Evolutionary conservation across 2,888 invertebrate genomes (phyloP), one percentile per base, ranked within the genome.

Genomic region (Archips xylosteana): DNA sequence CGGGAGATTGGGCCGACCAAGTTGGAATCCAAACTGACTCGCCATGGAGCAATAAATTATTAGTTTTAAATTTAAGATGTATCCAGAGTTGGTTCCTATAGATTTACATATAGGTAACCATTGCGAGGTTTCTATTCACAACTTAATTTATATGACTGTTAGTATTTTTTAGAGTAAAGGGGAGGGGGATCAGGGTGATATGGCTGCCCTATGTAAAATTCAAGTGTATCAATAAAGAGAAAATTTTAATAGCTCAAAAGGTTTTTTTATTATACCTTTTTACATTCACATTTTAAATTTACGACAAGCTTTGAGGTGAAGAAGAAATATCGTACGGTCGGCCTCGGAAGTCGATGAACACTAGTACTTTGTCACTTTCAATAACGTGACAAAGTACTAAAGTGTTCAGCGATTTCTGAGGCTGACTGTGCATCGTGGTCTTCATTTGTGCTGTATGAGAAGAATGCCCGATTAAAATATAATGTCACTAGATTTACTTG

Each of bases 51-150:
- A 70, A 62, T 63, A 42, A 74, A 72, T 62, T 23, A 23, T 23
- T 69, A 71, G 70, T 70, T 67, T 65, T 63, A 73, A 75, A 70
- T 64, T 42, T 73, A 59, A 59, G 63, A 39, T 59, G 69, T 62
- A 57, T 62, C 68, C 62, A 67, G 54, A 68, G 76, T 81, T 81
- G 79, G 83, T 87, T 87, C 84, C 84, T 86, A 82, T 79, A 81
- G 79, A 71, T 65, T 74, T 69, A 73, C 78, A 81, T 72, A 62
- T 72, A 67, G 71, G 54, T 45, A 42, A 71, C 42, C 71, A 57
- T 66, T 61, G 39, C 15, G 9, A 54, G 60, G 61, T 66, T 71
- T 65, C 64, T 71, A 61, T 66, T 66, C 71, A 71, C 65, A 71
- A 66, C 34, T 57, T 68, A 67, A 63, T 72, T 68, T 72, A 72